Conservation (phyloP, 1,140 invertebrate genomes). For the Drosophila repleta region DNA sequence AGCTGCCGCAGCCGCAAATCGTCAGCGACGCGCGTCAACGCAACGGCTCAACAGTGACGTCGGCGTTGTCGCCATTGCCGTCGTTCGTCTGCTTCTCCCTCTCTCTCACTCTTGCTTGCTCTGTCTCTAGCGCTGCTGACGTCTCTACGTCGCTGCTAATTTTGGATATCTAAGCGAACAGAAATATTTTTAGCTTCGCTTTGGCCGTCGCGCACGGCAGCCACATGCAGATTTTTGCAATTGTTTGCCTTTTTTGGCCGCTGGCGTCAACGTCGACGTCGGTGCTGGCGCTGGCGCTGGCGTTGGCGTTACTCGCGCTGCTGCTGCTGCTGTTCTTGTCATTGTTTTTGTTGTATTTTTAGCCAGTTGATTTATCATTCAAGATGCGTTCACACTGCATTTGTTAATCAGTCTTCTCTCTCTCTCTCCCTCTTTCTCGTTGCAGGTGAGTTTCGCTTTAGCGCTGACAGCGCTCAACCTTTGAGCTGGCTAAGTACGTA, state of each 20-base stretch:
- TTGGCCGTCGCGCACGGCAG: constrained; percentile 40
- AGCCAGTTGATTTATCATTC: constrained; percentile 77
- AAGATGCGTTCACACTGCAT: constrained; percentile 69
- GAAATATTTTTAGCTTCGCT: constrained; percentile 75
- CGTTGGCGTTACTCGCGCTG: constrained; percentile 37
- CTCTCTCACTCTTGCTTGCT: background rate
- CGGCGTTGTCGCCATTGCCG: constrained; percentile 21
- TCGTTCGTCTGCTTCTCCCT: constrained; percentile 1
- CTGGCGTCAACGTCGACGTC: constrained; percentile 34
- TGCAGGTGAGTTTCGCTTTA: constrained; percentile 61
- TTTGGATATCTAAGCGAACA: constrained; percentile 78
- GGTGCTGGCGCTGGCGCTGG: constrained; percentile 28
- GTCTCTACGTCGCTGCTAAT: constrained; percentile 65
- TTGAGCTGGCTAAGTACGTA: constrained; percentile 46
- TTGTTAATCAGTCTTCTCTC: constrained; percentile 59
- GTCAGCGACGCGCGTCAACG: constrained; percentile 12
- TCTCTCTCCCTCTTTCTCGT: constrained; percentile 48
- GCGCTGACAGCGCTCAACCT: constrained; percentile 13
- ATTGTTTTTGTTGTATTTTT: constrained; percentile 65
- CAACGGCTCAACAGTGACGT: constrained; percentile 32
- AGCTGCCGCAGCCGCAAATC: constrained; percentile 29
- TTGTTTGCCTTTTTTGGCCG: constrained; percentile 79
- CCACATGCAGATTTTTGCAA: constrained; percentile 79
- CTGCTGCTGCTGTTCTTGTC: constrained; percentile 54
- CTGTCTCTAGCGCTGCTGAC: constrained; percentile 41